These are phyloP conservation scores for Serinus canaria DNA, from an alignment of 2,113 vertebrate species.

Conservation along the genomic window DNA sequence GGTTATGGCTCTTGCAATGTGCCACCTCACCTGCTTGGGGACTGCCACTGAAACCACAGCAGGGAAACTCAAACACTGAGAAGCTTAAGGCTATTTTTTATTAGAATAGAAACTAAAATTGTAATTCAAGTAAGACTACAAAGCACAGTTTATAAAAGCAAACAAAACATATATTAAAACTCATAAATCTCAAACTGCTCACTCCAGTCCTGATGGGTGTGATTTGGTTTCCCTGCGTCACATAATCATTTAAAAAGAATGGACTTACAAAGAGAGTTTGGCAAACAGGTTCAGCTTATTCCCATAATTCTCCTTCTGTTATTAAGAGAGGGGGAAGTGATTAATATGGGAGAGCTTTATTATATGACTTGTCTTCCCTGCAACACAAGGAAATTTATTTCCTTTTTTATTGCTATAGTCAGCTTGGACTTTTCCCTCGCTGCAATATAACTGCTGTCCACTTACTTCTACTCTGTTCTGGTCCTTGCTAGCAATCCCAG, in stretches of 20 bases:
- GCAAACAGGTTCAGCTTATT: background rate
- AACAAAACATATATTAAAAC: slow-evolving; percentile 10
- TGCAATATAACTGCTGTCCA: background rate
- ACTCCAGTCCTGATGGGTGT: background rate
- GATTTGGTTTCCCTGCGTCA: slow-evolving; percentile 32
- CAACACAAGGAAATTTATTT: background rate
- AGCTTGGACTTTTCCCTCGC: background rate
- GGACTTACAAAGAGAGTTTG: background rate
- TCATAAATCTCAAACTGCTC: background rate
- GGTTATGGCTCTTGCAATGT: background rate
- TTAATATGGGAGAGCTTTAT: background rate
- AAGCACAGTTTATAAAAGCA: background rate
- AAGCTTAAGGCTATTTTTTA: slow-evolving; percentile 61
- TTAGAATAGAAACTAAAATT: slow-evolving; percentile 31
- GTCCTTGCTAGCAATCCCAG: background rate
- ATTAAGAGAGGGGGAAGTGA: background rate
- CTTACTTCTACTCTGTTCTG: background rate
- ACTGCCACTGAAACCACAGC: background rate
- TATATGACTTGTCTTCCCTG: background rate
- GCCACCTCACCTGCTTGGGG: background rate
- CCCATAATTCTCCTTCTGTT: background rate
- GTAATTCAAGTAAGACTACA: slow-evolving; percentile 43
- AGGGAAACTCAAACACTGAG: slow-evolving; percentile 32
- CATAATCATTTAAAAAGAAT: background rate
- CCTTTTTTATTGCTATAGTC: background rate